These are phyloP conservation scores for Lamprologus lemairii DNA, from an alignment of 2,113 vertebrate genomes.

Conservation along the genomic window DNA sequence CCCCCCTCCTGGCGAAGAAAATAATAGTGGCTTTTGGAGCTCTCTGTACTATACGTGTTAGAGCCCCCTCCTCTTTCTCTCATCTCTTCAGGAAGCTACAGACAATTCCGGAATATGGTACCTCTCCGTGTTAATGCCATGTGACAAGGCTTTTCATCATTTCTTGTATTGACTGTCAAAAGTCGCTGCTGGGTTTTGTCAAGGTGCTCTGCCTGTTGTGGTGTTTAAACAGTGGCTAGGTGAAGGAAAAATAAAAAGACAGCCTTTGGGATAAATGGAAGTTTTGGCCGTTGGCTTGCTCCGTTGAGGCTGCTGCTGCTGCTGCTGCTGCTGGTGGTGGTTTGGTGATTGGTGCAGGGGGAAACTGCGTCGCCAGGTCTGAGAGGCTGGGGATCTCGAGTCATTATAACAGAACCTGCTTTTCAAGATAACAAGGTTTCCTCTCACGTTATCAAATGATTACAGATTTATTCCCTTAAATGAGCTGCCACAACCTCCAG, in stretches of 20 bases:
- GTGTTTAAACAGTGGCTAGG: background rate
- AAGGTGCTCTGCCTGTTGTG: background rate
- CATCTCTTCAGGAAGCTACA: conserved; percentile 33
- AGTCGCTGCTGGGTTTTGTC: background rate
- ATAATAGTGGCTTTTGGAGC: background rate
- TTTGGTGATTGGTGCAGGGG: conserved; percentile 50
- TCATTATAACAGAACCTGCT: conserved; percentile 37
- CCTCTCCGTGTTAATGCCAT: conserved; percentile 37
- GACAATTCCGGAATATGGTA: conserved; percentile 55
- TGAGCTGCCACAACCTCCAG: conserved; percentile 6
- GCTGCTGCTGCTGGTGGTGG: conserved; percentile 34
- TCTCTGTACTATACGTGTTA: background rate
- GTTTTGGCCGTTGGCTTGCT: conserved; percentile 56
- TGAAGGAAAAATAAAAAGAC: background rate
- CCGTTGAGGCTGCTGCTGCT: conserved; percentile 55
- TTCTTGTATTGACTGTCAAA: background rate
- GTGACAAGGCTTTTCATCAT: conserved; percentile 44
- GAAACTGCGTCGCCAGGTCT: conserved; percentile 61
- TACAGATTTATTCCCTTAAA: conserved; percentile 5
- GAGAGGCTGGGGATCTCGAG: conserved; percentile 40
- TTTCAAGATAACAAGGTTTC: conserved; percentile 12
- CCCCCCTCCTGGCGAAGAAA: conserved; percentile 32
- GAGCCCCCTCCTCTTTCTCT: background rate
- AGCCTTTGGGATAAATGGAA: conserved; percentile 57
- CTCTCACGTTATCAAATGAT: background rate